These are phyloP conservation scores for Stercorarius parasiticus DNA, from an alignment of 2,113 vertebrate species.

Conservation along the genomic window DNA sequence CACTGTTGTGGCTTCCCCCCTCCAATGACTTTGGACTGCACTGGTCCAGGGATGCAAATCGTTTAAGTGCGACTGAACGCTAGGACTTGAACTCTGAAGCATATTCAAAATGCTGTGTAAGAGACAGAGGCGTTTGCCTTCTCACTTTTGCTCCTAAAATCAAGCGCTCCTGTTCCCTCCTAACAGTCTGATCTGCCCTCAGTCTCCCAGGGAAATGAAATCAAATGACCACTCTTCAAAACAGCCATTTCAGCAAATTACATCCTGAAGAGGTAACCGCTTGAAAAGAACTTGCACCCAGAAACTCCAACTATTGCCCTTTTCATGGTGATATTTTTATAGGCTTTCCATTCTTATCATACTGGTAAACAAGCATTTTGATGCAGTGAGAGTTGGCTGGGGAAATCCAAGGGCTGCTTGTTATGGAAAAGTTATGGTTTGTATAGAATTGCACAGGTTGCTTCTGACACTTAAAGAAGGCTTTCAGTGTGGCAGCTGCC, in stretches of 20 bases:
- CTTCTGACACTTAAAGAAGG: constrained; percentile 90
- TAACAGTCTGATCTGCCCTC: constrained; percentile 22
- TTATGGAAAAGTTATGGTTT: constrained; percentile 96
- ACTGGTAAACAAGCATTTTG: constrained; percentile 97
- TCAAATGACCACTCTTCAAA: constrained; percentile 52
- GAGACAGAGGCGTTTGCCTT: background rate
- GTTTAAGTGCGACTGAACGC: background rate
- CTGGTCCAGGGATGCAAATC: constrained; percentile 1
- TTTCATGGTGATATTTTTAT: constrained; percentile 91
- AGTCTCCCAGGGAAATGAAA: constrained; percentile 60
- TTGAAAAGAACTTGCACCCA: constrained; percentile 43
- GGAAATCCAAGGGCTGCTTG: constrained; percentile 98
- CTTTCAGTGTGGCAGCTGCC: constrained; percentile 88
- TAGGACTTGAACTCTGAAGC: constrained; percentile 40
- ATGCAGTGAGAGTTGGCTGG: constrained; percentile 97
- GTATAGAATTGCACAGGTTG: constrained; percentile 91
- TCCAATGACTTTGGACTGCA: background rate
- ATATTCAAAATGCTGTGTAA: background rate
- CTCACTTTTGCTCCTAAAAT: constrained; percentile 20
- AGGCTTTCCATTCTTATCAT: constrained; percentile 94
- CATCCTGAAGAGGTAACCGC: constrained; percentile 54
- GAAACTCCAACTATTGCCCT: background rate
- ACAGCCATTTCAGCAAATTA: constrained; percentile 52
- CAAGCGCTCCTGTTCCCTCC: constrained; percentile 8
- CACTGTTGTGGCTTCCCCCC: background rate